Evolutionary conservation across 2,113 vertebrate genomes (phyloP), one percentile per base, ranked within the genome.

Genomic region (Taxidea taxus): DNA sequence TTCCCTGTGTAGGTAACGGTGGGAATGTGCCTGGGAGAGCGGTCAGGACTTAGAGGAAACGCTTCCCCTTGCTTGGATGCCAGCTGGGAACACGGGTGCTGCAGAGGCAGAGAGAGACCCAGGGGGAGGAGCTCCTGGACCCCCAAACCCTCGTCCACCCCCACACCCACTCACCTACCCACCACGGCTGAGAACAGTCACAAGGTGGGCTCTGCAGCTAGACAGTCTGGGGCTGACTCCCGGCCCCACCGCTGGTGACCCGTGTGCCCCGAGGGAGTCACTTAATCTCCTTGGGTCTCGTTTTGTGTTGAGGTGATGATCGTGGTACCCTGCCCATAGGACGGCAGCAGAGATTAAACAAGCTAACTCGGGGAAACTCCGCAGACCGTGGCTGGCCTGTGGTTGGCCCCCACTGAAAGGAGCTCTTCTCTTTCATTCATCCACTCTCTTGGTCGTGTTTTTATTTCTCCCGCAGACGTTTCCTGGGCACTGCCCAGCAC

Each of bases 1-100:
- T 98, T 98, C 98, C 97, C 96, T 94, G 92, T 92, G 94, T 98
- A 98, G 98, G 98, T 98, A 92, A 96, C 11, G 87, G 96, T 74
- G 91, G 92, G 92, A 78, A 62, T 39, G 90, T 77, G 90, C 54
- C 0, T 2, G 83, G 62, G 90, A 93, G 83, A 82, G 91, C 44
- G 1, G 90, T 86, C 87, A 74, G 89, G 80, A 51, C 68, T 16
- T 54, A 37, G 62, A 87, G 49, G 64, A 84, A 66, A 83, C 4
- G 10, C 7, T 54, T 60, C 80, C 31, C 66, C 20, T 37, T 0
- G 72, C 60, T 27, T n/a, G 64, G 62, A 27, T 8, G 42, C 7
- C 3, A 80, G 42, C 81, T 56, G 44, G 31, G 82, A n/a, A 42
- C 23, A 13, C 39, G 1, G 16, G 56, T 54, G 88, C 42, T 11